Conservation (phyloP, 2,888 invertebrate species). For the Abscondita cerata region DNA sequence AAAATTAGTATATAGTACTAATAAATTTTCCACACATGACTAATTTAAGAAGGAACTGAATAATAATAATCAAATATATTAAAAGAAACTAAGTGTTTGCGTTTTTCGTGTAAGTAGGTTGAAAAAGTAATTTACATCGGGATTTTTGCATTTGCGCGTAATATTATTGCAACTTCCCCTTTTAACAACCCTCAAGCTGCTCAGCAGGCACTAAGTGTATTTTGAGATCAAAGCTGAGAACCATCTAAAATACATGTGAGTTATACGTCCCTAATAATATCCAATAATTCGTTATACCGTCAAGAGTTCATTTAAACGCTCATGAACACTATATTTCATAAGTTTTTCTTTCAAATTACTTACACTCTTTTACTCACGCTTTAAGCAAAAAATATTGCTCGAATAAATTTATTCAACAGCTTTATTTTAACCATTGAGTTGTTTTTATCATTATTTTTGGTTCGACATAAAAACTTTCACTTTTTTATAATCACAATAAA, state of each 20-base stretch:
- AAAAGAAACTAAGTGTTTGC: no score
- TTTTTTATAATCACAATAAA: no score
- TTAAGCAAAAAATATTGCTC: no score
- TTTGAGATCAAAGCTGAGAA: slow-evolving; percentile 55
- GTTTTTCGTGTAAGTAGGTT: no score
- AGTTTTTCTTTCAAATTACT: no score
- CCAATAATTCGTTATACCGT: slow-evolving; percentile 12
- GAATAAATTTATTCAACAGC: no score
- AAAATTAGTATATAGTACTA: background rate
- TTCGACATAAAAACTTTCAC: no score
- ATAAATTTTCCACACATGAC: slow-evolving; percentile 3
- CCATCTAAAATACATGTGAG: slow-evolving; percentile 32
- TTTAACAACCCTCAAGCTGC: slow-evolving; percentile 51
- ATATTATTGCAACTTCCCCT: slow-evolving; percentile 50
- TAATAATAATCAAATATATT: background rate
- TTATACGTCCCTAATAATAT: slow-evolving; percentile 32
- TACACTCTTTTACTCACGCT: no score
- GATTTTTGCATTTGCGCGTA: slow-evolving; percentile 47
- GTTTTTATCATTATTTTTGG: no score
- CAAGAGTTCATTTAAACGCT: background rate
- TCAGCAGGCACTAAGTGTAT: slow-evolving; percentile 59
- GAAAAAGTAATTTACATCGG: slow-evolving; percentile 34
- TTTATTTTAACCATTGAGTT: no score
- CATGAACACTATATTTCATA: no score
- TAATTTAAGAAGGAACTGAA: slow-evolving; percentile 4